Base-by-base conservation (phyloP, 2,888 invertebrate species). In the Lithophane leautieri region DNA sequence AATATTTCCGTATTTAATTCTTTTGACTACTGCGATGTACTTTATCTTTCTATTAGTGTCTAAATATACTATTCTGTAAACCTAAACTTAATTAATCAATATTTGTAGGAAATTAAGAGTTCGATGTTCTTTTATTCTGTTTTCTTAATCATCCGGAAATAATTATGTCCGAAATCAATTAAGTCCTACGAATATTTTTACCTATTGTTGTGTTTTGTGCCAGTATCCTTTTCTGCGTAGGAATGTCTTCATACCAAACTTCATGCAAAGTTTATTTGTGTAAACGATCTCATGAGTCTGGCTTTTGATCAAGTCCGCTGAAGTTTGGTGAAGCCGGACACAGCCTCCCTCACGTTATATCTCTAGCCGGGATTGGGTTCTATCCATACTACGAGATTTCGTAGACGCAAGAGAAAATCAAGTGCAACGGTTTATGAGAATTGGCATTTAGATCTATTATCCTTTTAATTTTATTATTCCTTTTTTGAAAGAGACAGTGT, bases 261-360 rank as follows among this genome's bases (percentile, higher is more conserved):
- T 68, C 14, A 2, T 19, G 16, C n/a, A 34, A 73, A 73, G n/a
- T 54, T 63, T 9, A 4, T 28, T 19, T 4, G 14, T 25, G 34
- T 54, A 22, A 16, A 40, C 16, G 63, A 65, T 34, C 74, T 76
- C 12, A 42, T 19, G 16, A 56, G 69, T 40, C 52, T 62, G 42
- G 25, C 40, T 70, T 12, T 42, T 61, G 44, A 62, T 9, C 70
- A 66, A 65, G 67, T 62, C 61, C 67, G 80, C 79, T 76, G 73
- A 89, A 92, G 89, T 91, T 91, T 72, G 70, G 25, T 12, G 89
- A 90, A 91, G 89, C 90, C 90, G 77, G 82, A 81, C 84, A 69
- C 63, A 76, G 63, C 47, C 62, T 66, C 42, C 25, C 14, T 34
- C n/a, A 28, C 44, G 34, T 52, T 60, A 56, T n/a, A 73, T 63